These are phyloP conservation scores for Netelia inedita DNA, from an alignment of 2,888 invertebrate species.

Conservation along the genomic window DNA sequence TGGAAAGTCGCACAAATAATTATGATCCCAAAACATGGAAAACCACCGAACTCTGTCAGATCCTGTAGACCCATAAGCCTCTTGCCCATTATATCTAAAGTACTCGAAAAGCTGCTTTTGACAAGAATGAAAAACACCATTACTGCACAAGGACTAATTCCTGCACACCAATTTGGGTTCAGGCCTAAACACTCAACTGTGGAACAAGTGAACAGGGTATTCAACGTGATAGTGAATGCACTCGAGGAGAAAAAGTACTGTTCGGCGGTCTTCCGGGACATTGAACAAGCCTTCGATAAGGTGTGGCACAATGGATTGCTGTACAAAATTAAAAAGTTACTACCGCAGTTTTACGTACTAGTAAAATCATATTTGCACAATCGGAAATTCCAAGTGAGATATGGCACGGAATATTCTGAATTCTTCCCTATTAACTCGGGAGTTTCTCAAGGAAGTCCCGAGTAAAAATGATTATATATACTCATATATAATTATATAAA, in stretches of 20 bases:
- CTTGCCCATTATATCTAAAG: slow-evolving; percentile 41
- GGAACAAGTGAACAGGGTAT: slow-evolving; percentile 60
- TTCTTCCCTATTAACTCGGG: slow-evolving; percentile 1
- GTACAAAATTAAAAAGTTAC: slow-evolving; percentile 65
- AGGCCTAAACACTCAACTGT: slow-evolving; percentile 60
- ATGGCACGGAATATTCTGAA: slow-evolving; percentile 7
- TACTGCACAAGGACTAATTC: slow-evolving; percentile 54
- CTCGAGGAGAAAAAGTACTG: slow-evolving; percentile 70
- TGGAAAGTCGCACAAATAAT: slow-evolving; percentile 48
- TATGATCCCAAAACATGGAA: slow-evolving; percentile 70
- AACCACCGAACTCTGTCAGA: slow-evolving; percentile 64
- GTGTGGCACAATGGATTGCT: slow-evolving; percentile 72
- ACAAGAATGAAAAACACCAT: slow-evolving; percentile 59
- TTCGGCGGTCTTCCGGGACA: slow-evolving; percentile 67
- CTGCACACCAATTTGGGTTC: slow-evolving; percentile 72
- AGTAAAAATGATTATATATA: too few species aligned
- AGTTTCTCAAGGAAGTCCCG: slow-evolving; percentile 35
- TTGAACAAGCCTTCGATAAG: slow-evolving; percentile 71
- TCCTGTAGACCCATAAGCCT: slow-evolving; percentile 72
- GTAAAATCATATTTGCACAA: slow-evolving; percentile 31
- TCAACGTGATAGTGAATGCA: slow-evolving; percentile 54
- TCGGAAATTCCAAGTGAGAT: slow-evolving; percentile 10
- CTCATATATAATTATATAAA: too few species aligned
- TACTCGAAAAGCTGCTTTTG: slow-evolving; percentile 73
- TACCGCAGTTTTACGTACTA: slow-evolving; percentile 60